Conservation (phyloP, 2,888 invertebrate genomes). For the Diaprepes abbreviatus region DNA sequence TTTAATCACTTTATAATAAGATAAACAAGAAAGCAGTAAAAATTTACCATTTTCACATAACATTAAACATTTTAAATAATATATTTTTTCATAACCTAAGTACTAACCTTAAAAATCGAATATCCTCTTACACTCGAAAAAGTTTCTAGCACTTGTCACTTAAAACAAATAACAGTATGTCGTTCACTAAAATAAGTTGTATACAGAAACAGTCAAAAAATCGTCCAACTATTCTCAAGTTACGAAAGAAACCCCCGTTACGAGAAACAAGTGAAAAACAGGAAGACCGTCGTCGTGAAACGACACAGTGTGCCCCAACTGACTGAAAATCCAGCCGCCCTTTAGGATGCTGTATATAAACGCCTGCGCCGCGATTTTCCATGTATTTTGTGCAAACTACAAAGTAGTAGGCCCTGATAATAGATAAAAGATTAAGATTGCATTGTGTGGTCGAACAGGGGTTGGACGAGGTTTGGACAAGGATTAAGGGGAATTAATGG, state of each 20-base stretch:
- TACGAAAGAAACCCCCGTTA: conserved; percentile 9
- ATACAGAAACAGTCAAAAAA: not conserved
- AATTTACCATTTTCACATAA: too few species aligned
- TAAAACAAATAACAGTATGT: not conserved
- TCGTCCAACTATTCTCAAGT: not conserved
- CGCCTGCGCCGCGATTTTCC: conserved; percentile 48
- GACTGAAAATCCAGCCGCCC: conserved; percentile 48
- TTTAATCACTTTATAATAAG: too few species aligned
- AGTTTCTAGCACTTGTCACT: conserved; percentile 18
- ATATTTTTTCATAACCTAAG: too few species aligned
- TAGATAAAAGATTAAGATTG: conserved; percentile 52
- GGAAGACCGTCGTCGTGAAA: conserved; percentile 10
- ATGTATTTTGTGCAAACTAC: conserved; percentile 51
- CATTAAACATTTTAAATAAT: too few species aligned
- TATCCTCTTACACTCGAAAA: not conserved
- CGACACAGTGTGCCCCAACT: conserved; percentile 39
- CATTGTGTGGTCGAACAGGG: conserved; percentile 39
- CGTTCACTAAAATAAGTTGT: not conserved
- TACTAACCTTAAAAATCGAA: conserved; percentile 5
- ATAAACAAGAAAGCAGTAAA: too few species aligned
- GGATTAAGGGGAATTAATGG: conserved; percentile 6
- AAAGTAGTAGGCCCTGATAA: conserved; percentile 49
- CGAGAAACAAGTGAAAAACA: conserved; percentile 8
- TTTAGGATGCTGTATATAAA: conserved; percentile 45
- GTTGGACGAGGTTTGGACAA: conserved; percentile 17